Conservation (phyloP, 2,113 vertebrate genomes). For the Nycticorax nycticorax region DNA sequence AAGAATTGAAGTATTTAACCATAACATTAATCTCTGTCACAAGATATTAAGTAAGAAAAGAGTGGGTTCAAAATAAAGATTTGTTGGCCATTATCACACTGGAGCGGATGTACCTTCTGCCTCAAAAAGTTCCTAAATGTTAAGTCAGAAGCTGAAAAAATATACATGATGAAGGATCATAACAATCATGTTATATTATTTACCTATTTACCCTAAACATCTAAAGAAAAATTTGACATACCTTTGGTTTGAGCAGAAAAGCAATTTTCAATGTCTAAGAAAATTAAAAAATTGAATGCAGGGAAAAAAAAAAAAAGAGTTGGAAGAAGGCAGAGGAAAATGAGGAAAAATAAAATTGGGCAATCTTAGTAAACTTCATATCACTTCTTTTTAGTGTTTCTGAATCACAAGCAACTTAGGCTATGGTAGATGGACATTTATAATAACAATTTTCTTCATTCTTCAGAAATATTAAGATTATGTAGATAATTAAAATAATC, state of each 20-base stretch:
- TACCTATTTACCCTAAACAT: background rate
- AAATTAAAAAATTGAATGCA: background rate
- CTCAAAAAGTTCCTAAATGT: background rate
- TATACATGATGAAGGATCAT: background rate
- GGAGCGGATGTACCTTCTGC: background rate
- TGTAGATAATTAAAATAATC: background rate
- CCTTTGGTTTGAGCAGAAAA: background rate
- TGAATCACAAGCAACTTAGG: background rate
- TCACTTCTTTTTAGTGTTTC: background rate
- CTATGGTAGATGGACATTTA: background rate
- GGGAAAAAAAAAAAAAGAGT: background rate
- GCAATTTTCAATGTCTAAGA: background rate
- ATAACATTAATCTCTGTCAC: background rate
- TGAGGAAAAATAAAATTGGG: background rate
- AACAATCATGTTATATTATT: background rate
- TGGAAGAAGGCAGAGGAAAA: background rate
- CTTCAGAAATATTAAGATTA: background rate
- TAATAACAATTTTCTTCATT: background rate
- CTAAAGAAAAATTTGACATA: background rate
- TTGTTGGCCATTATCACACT: background rate
- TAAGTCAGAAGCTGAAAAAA: background rate
- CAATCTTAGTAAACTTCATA: background rate
- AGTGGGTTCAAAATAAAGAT: background rate
- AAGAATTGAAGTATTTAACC: background rate
- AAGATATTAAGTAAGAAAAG: background rate